These are phyloP conservation scores for Oncorhynchus clarkii DNA, from an alignment of 2,113 vertebrate species.

Conservation along the genomic window DNA sequence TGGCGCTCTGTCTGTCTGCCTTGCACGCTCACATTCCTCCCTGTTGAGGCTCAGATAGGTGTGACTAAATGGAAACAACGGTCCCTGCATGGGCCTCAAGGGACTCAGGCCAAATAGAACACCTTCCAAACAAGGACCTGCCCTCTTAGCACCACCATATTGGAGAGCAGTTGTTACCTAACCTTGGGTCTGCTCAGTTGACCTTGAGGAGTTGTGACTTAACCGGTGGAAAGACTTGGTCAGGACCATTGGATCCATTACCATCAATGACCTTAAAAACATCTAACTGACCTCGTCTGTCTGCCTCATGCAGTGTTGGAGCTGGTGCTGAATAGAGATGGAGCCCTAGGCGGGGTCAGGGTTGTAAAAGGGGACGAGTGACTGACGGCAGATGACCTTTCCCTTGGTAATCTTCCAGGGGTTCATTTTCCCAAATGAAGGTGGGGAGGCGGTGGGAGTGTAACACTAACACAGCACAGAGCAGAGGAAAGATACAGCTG, in stretches of 20 bases:
- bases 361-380: background rate
- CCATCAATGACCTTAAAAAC: background rate
- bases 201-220: background rate
- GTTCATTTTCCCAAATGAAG: background rate
- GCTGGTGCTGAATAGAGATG: constrained; percentile 1
- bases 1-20: constrained; percentile 5
- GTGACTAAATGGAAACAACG: constrained; percentile 39
- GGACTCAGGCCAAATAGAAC: constrained; percentile 3
- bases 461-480: too few species aligned
- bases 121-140: background rate
- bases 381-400: constrained; percentile 29
- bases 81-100: constrained; percentile 3
- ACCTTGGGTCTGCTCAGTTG: background rate
- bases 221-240: background rate
- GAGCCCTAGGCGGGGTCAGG: background rate
- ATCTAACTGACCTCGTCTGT: background rate
- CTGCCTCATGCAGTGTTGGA: background rate
- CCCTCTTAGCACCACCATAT: background rate
- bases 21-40: constrained; percentile 12
- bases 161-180: background rate
- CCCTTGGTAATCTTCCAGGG: constrained; percentile 14
- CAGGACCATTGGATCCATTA: background rate
- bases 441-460: background rate
- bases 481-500: background rate
- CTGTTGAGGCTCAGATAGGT: constrained; percentile 19